phyloP scores from a whole-genome alignment of 2,888 invertebrate genomes.

The Ophion slaviceki region DNA sequence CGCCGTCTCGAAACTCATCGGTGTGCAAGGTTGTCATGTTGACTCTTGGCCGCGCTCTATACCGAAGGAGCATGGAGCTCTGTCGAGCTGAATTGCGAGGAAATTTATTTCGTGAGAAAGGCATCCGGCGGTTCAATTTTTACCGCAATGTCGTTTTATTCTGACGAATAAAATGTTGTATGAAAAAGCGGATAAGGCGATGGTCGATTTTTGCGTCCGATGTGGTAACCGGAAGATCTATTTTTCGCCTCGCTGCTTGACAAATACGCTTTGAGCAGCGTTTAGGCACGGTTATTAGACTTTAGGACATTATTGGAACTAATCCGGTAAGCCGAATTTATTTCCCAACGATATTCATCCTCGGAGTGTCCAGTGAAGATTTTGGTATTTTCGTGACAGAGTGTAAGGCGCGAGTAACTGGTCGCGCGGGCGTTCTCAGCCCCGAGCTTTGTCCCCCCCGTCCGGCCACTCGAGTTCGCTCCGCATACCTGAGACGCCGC shows the following conservation, averaged over 20 bases:
- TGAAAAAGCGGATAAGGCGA: background rate
- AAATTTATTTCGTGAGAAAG: background rate
- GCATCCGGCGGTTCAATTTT: background rate
- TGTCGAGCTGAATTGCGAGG: background rate
- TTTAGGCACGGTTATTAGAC: background rate
- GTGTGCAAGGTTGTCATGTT: conserved; percentile 20
- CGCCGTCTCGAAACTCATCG: conserved; percentile 4
- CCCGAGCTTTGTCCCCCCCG: background rate
- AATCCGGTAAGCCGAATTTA: conserved; percentile 9
- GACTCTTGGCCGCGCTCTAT: background rate
- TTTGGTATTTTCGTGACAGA: background rate
- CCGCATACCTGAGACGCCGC: background rate
- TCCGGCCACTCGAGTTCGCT: background rate
- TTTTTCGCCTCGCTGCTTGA: no score
- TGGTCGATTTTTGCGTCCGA: no score
- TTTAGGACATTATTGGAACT: background rate
- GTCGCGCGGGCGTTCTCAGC: conserved; percentile 1
- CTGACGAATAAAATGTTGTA: background rate
- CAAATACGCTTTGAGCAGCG: background rate
- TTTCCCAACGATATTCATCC: background rate
- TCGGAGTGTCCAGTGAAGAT: background rate
- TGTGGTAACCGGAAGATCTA: no score
- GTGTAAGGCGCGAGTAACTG: conserved; percentile 19
- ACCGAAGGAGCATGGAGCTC: background rate
- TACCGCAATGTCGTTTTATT: background rate